Evolutionary conservation across 2,113 vertebrate species (phyloP), one percentile per base, ranked within the genome.

Genomic region (Tychaedon coryphoeus): DNA sequence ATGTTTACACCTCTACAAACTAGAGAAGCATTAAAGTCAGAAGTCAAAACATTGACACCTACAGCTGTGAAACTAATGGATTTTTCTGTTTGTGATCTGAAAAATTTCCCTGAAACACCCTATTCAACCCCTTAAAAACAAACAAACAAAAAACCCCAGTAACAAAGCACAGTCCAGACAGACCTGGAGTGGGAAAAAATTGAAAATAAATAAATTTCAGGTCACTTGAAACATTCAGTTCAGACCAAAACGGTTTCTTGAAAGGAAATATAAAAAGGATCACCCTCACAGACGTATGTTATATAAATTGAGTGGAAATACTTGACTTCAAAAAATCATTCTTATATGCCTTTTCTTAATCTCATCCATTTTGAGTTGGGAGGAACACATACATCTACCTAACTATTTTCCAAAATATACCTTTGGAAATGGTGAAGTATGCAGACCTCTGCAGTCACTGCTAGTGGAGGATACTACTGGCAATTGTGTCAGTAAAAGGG

Each of bases 241-340:
- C 28, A 75, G 70, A 53, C 36, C 22, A 80, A 82, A 90, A 76
- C 42, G 33, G 45, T 82, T 92, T 91, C 40, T 82, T 79, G 66
- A 94, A 79, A 82, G 70, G 45, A 85, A 93, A 86, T 34, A 9
- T 47, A 70, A 95, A 91, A 86, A 62, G 71, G 54, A 90, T 93
- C 75, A 90, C 47, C 54, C 67, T 66, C 47, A 76, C 23, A 70
- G 58, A 83, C 4, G 25, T 36, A 9, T 38, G 33, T 73, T 93
- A 83, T 19, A 82, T 73, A 85, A 89, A 96, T 8, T n/a, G 58
- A 61, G 54, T 43, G n/a, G 64, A 76, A 95, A 95, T 86, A 70
- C 29, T 69, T 91, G 8, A 56, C 62, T 91, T 73, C 54, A 65
- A 86, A 82, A 92, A 86, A 79, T 76, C 8, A 80, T 65, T 92